phyloP scores from a whole-genome alignment of 2,797 vertebrate species.

The Chrysocyon brachyurus region DNA sequence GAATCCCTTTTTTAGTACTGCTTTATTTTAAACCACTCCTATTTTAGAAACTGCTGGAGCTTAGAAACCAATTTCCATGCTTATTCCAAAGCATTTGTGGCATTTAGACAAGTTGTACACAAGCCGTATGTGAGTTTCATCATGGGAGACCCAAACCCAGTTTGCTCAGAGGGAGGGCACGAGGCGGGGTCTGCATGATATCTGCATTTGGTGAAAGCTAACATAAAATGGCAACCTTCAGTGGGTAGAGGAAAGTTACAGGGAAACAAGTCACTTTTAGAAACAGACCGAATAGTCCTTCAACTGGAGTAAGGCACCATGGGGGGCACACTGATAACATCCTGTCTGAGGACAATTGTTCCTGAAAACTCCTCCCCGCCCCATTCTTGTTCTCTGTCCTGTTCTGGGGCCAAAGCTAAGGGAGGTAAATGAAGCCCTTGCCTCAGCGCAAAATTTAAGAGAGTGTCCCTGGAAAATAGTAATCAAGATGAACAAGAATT shows the following conservation, averaged over 20 bases:
- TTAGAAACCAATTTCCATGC: conserved; percentile 89
- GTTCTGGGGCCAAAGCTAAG: fast-evolving
- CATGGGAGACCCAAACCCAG: conserved; percentile 66
- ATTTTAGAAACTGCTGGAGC: conserved; percentile 89
- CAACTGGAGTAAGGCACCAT: not conserved
- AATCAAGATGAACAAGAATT: not conserved
- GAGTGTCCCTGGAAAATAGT: not conserved
- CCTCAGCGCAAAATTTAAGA: not conserved
- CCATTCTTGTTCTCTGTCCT: not conserved
- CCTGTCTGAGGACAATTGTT: not conserved
- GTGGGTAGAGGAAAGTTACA: not conserved
- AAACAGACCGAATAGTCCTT: not conserved
- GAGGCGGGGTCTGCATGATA: not conserved
- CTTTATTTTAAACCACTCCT: conserved; percentile 88
- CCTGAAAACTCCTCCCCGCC: not conserved
- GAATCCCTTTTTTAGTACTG: conserved; percentile 75
- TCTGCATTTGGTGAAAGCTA: not conserved
- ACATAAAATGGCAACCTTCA: not conserved
- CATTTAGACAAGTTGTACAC: conserved; percentile 77
- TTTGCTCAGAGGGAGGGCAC: not conserved
- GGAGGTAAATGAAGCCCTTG: not conserved
- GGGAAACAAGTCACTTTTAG: not conserved
- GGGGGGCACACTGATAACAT: fast-evolving
- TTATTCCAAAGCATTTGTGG: conserved; percentile 86
- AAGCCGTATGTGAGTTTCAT: conserved; percentile 73